Evolutionary conservation across 2,797 vertebrate genomes (phyloP).

Genomic region (Gambusia yucatana): DNA sequence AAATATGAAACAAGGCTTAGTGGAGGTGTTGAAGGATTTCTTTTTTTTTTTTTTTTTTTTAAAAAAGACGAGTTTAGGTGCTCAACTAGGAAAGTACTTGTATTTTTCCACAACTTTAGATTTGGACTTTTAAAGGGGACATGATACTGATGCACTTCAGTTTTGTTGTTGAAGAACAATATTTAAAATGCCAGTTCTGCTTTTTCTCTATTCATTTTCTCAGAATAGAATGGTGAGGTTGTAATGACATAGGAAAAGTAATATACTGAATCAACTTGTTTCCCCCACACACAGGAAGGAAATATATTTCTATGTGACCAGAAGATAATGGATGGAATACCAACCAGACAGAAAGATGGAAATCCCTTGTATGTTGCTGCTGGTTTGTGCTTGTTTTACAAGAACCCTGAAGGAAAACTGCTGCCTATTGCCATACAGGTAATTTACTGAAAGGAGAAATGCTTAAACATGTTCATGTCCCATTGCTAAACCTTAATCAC

Average conservation of each 20-base stretch:
- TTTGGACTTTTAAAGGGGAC: neutral
- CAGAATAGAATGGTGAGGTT: neutral
- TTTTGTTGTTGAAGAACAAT: too few relatives aligned
- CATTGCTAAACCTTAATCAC: too few relatives aligned
- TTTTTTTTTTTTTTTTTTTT: neutral
- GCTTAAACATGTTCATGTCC: neutral
- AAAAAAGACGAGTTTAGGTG: neutral
- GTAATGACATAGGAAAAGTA: neutral
- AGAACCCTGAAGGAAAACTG: conserved; percentile 59
- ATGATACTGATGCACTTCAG: neutral
- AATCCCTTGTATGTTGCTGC: conserved; percentile 22
- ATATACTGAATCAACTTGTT: neutral
- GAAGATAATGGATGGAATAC: conserved; percentile 52
- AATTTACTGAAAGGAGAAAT: neutral
- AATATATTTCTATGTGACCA: conserved; percentile 66
- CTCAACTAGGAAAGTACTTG: neutral
- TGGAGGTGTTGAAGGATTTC: neutral
- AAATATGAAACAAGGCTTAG: neutral
- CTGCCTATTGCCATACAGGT: conserved; percentile 68
- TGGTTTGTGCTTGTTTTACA: conserved; percentile 62
- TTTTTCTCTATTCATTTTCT: too few relatives aligned
- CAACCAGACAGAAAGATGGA: conserved; percentile 24
- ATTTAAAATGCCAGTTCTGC: neutral
- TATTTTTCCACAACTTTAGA: neutral
- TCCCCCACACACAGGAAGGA: conserved; percentile 37